Conservation (phyloP, 2,113 vertebrate genomes). For the Rhinoptilus africanus region DNA sequence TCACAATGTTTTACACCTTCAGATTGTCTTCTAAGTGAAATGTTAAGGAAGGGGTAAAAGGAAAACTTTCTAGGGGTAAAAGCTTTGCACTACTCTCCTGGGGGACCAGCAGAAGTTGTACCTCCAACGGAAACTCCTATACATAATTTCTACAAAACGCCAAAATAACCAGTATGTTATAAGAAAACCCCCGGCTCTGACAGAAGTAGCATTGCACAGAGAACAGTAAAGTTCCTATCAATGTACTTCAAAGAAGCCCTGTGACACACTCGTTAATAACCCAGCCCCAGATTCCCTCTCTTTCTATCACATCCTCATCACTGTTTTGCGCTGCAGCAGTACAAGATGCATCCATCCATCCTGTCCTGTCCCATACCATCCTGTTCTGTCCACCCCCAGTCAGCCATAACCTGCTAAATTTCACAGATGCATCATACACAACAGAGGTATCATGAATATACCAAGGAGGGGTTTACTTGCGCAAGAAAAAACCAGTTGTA, state of each 20-base stretch:
- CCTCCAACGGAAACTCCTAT: neutral
- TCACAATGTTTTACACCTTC: neutral
- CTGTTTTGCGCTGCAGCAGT: neutral
- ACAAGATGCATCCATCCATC: neutral
- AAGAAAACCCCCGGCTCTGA: neutral
- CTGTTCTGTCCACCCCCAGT: neutral
- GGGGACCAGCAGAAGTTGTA: neutral
- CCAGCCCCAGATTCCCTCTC: neutral
- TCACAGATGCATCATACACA: neutral
- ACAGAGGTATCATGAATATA: neutral
- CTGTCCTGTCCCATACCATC: neutral
- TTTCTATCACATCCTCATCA: neutral
- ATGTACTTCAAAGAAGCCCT: neutral
- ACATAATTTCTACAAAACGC: neutral
- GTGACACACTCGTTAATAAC: neutral
- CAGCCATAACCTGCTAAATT: neutral
- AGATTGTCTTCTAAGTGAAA: neutral
- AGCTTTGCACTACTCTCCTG: neutral
- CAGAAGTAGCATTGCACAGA: neutral
- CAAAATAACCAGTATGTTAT: neutral
- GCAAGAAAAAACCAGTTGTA: neutral
- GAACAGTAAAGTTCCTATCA: neutral
- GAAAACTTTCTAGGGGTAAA: neutral
- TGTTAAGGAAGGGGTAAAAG: neutral
- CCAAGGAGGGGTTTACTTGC: neutral